Evolutionary conservation across 2,797 vertebrate genomes (phyloP), one percentile per base, ranked within the genome.

Genomic region (Novumbra hubbsi): DNA sequence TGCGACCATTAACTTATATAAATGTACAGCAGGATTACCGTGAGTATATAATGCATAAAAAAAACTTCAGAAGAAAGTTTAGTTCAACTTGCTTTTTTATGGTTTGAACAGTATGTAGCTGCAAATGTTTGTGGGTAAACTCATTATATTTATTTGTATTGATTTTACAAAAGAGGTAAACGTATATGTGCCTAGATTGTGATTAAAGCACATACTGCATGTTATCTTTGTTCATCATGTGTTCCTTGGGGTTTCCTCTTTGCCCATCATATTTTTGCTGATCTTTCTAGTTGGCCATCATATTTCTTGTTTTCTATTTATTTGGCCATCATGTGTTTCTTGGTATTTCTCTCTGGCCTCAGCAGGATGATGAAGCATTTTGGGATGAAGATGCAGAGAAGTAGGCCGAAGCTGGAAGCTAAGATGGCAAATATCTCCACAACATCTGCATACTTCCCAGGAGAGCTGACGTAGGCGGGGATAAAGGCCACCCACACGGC

Each of bases 391-490:
- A 92, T 88, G 70, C 85, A 92, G 1, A 89, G 0, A 38, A 90
- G 85, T 5, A 92, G 57, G 5, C 88, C 91, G 70, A 90, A 93
- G 75, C 89, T 92, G 7, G 91, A 92, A 4, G 90, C 85, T 71
- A 93, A 68, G 75, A 92, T 92, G 0, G 91, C 89, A 80, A 93
- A 92, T 55, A 92, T 89, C 74, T 92, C 91, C 62, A 92, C 89
- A 68, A 88, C 92, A 1, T 92, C 91, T 0, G 90, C 89, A 5
- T 88, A 90, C 52, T 91, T 92, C 2, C 90, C 90, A 3, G 90
- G 90, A 41, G 90, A 92, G 82, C 90, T 92, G 81, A 92, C 72
- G 28, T 91, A 92, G 0, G 91, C 91, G 1, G 91, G 91, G 19
- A 92, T 85, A 55, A 92, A 92, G 0, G 88, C 79, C n/a, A 89